phyloP scores from a whole-genome alignment of 2,113 vertebrate genomes.

The Pangasianodon gigas region DNA sequence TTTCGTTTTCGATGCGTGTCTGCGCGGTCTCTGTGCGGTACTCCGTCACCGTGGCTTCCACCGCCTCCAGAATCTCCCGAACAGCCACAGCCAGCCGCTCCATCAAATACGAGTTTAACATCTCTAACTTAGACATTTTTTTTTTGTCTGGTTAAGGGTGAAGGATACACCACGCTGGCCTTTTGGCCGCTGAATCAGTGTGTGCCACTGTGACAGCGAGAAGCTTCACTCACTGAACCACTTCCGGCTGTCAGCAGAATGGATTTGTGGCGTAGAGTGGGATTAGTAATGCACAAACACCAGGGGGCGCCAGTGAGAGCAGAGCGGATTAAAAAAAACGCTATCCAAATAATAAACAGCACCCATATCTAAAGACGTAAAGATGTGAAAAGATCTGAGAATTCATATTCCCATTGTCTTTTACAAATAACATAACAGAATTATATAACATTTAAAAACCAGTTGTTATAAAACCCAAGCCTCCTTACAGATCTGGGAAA shows the following conservation, averaged over 20 bases:
- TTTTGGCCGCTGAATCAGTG: not conserved
- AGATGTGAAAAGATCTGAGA: too few species aligned
- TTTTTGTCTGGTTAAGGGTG: not conserved
- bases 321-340: not conserved
- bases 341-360: not conserved
- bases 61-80: constrained; percentile 74
- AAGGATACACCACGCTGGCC: too few species aligned
- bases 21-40: constrained; percentile 73
- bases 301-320: constrained; percentile 3
- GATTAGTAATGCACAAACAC: not conserved
- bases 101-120: constrained; percentile 69
- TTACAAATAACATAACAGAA: too few species aligned
- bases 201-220: not conserved
- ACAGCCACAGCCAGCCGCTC: constrained; percentile 71
- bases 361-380: not conserved
- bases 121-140: constrained; percentile 67
- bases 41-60: constrained; percentile 73
- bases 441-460: too few species aligned
- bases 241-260: constrained; percentile 15
- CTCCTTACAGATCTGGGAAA: too few species aligned
- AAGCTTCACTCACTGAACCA: constrained; percentile 6
- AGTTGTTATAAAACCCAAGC: too few species aligned
- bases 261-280: not conserved
- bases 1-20: constrained; percentile 69
- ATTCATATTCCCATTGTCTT: too few species aligned